These are phyloP conservation scores for Adela reaumurella DNA, from an alignment of 2,888 invertebrate species.

Conservation along the genomic window DNA sequence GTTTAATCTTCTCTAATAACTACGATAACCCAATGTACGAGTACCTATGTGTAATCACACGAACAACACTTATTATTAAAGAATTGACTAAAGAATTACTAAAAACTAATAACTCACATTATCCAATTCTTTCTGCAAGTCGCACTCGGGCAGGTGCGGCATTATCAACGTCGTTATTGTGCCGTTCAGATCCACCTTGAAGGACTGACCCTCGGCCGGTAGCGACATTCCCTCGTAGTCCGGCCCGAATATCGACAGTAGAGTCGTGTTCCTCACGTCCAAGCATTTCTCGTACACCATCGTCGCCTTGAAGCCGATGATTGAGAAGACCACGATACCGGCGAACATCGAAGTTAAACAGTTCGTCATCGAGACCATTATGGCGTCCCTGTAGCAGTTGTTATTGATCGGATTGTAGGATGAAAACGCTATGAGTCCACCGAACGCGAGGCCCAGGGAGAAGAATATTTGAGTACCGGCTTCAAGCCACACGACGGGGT, in stretches of 20 bases:
- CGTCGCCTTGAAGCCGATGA: constrained; percentile 90
- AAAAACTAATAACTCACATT: too few relatives aligned
- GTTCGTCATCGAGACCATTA: constrained; percentile 89
- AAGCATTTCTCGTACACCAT: constrained; percentile 78
- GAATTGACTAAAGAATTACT: too few relatives aligned
- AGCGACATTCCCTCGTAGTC: constrained; percentile 40
- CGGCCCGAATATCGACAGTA: constrained; percentile 55
- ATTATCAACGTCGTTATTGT: constrained; percentile 58
- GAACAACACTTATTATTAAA: too few relatives aligned
- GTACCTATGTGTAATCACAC: too few relatives aligned
- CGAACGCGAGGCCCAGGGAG: constrained; percentile 92
- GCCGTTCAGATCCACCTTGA: constrained; percentile 51
- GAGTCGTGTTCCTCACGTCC: constrained; percentile 57
- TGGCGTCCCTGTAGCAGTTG: constrained; percentile 91
- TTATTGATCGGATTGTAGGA: constrained; percentile 97
- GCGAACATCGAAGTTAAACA: constrained; percentile 96
- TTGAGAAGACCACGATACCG: constrained; percentile 92
- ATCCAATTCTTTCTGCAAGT: constrained; percentile 80
- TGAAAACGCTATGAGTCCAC: constrained; percentile 92
- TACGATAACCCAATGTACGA: too few relatives aligned
- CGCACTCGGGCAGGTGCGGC: constrained; percentile 70
- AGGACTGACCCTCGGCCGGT: constrained; percentile 53
- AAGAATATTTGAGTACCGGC: constrained; percentile 98
- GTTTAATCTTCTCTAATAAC: too few relatives aligned
- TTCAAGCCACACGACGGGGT: constrained; percentile 96